A percentile compares a stretch with the other conserved stretches of the same genome.
Conservation (phyloP, 2,113 vertebrate species). For the Rhadina sibilatrix region DNA sequence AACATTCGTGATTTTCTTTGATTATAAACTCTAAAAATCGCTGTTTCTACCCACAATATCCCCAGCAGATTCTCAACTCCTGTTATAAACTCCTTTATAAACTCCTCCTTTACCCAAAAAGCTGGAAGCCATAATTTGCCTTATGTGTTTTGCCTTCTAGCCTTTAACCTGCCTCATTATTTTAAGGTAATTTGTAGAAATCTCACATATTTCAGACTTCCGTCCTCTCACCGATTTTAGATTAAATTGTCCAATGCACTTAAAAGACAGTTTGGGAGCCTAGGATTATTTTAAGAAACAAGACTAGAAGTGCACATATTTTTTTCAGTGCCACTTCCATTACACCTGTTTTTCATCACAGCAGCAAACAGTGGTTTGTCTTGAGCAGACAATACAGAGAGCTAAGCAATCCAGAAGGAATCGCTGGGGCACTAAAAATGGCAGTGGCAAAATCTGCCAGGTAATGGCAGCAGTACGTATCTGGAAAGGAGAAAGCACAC, state of each 20-base stretch:
- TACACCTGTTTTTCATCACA: not conserved
- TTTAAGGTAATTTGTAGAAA: not conserved
- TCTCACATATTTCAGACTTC: not conserved
- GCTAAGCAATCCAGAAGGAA: not conserved
- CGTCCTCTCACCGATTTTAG: not conserved
- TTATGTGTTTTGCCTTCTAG: not conserved
- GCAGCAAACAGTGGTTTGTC: not conserved
- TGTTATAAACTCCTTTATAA: no score
- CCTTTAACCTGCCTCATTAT: not conserved
- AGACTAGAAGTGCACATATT: not conserved
- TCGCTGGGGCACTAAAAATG: not conserved
- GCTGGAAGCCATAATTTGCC: not conserved
- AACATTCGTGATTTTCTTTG: not conserved
- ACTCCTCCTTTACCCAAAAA: not conserved
- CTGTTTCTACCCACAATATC: not conserved
- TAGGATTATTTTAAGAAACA: not conserved
- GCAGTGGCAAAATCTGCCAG: not conserved
- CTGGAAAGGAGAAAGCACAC: not conserved
- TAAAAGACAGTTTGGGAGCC: not conserved
- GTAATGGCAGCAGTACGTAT: not conserved
- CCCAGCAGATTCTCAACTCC: not conserved
- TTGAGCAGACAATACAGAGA: not conserved
- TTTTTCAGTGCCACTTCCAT: not conserved
- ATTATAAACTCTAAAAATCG: not conserved
- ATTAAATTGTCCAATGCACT: not conserved